These are phyloP conservation scores for Poecilia gillii DNA, from an alignment of 2,797 vertebrate genomes.

Conservation along the genomic window DNA sequence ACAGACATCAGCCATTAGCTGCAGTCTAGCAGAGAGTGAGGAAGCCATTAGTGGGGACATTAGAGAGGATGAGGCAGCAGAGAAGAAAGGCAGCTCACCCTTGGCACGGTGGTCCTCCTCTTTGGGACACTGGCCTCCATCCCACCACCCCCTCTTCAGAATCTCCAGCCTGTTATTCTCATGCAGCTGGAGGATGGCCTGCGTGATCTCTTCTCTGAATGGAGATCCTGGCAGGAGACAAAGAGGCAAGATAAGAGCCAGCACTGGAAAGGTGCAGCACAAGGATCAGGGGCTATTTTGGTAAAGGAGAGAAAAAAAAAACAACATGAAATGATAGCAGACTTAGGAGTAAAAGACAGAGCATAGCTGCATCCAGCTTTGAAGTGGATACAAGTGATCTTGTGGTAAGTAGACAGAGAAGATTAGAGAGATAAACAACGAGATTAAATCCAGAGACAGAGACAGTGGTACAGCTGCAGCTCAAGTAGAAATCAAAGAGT, in stretches of 20 bases:
- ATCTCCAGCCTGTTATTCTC: slow-evolving; percentile 94
- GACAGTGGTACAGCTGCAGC: slow-evolving; percentile 51
- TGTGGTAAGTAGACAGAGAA: slow-evolving; percentile 59
- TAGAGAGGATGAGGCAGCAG: slow-evolving; percentile 49
- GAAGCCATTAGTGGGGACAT: slow-evolving; percentile 61
- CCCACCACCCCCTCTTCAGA: slow-evolving; percentile 95
- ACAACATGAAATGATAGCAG: slow-evolving; percentile 21
- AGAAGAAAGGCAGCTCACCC: slow-evolving; percentile 78
- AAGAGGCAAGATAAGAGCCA: slow-evolving; percentile 47
- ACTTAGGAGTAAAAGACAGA: slow-evolving; percentile 10
- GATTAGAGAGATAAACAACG: slow-evolving; percentile 68
- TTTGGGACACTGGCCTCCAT: slow-evolving; percentile 91
- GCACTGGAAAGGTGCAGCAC: slow-evolving; percentile 15
- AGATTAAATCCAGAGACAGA: slow-evolving; percentile 61
- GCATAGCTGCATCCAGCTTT: slow-evolving; percentile 26
- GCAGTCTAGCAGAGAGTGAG: slow-evolving; percentile 51
- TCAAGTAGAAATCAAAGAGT: slow-evolving; percentile 39
- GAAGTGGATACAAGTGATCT: slow-evolving; percentile 53
- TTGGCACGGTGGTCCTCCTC: slow-evolving; percentile 93
- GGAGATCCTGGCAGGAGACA: slow-evolving; percentile 85
- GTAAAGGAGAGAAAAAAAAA: background rate
- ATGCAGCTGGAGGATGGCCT: slow-evolving; percentile 93
- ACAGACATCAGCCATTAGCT: slow-evolving; percentile 66
- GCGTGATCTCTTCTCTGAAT: slow-evolving; percentile 91
- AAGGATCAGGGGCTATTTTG: slow-evolving; percentile 28